Evolutionary conservation across 2,797 vertebrate species (phyloP), one percentile per base, ranked within the genome.

Genomic region (Cyprinella venusta): DNA sequence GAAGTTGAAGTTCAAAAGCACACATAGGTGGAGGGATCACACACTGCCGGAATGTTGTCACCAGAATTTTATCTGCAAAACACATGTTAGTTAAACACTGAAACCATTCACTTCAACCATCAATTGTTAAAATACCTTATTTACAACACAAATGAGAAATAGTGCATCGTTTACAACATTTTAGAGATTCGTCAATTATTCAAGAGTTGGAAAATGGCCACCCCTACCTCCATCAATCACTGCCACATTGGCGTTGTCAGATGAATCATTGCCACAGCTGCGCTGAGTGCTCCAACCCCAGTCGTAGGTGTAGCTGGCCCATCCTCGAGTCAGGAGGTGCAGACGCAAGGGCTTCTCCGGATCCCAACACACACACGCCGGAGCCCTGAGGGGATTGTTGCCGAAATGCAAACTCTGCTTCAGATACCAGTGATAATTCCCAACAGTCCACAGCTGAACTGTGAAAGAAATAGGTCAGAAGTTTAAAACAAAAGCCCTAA

Each of bases 381-480:
- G 92, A 38, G 82, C 93, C 85, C 89, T 92, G n/a, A 89, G 88
- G 50, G 91, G 89, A 83, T 93, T 89, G 50, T 61, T 85, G 76
- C 94, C 93, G 4, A 98, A 98, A 91, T 94, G 90, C 12, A 99
- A 93, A 74, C 92, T 97, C 91, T 99, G 98, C 85, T 99, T 99
- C 89, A 99, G 94, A 86, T 99, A 99, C 98, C 98, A 99, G 92
- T 98, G 97, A 89, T 98, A 98, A 94, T 99, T 99, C 2, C 95
- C 96, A 64, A 95, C 93, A 0, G 93, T 94, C 98, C 98, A 99
- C 67, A 99, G 92, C 90, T 99, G 97, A 92, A 99, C 98, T 99
- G 86, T 0, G 89, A 84, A 52, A 80, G 16, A 79, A 36, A 84
- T 3, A 38, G 24, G 40, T 74, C 42, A 52, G 36, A 26, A 10